Conservation (phyloP, 2,113 vertebrate genomes). For the Erythrocercus mccallii region DNA sequence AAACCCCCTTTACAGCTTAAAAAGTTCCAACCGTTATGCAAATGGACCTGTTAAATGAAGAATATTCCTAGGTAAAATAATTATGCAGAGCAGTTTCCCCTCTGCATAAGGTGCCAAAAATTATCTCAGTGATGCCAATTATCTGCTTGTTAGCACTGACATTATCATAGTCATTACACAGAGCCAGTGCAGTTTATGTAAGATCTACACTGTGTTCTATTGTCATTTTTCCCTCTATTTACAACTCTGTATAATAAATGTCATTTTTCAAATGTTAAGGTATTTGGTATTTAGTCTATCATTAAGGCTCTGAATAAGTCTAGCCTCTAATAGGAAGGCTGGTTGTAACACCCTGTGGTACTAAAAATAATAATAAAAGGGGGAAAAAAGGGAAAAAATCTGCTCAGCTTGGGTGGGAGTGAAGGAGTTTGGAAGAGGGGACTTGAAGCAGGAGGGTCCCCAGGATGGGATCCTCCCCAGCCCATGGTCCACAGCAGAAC, state of each 20-base stretch:
- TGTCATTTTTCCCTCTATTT: slow-evolving; percentile 72
- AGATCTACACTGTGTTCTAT: slow-evolving; percentile 68
- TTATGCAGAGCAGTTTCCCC: slow-evolving; percentile 74
- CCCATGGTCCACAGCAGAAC: neutral
- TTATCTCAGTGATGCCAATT: slow-evolving; percentile 78
- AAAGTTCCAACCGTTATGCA: slow-evolving; percentile 72
- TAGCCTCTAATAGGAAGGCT: slow-evolving; percentile 34
- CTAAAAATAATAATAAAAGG: neutral
- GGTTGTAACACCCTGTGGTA: neutral
- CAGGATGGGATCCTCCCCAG: neutral
- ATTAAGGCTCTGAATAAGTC: slow-evolving; percentile 54
- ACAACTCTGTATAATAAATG: slow-evolving; percentile 75
- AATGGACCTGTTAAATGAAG: slow-evolving; percentile 75
- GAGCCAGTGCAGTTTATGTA: slow-evolving; percentile 64
- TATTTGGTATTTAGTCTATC: slow-evolving; percentile 78
- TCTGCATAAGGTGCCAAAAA: slow-evolving; percentile 78
- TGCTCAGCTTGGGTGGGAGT: neutral
- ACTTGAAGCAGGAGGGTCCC: neutral
- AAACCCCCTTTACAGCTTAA: slow-evolving; percentile 13
- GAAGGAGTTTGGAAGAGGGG: neutral
- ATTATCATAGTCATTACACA: slow-evolving; percentile 76
- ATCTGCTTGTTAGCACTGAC: slow-evolving; percentile 79
- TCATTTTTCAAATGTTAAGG: slow-evolving; percentile 77
- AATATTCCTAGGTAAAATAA: slow-evolving; percentile 78
- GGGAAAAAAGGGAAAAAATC: neutral